Base-by-base conservation (phyloP, 2,888 invertebrate species). In the Platycnemis pennipes region DNA sequence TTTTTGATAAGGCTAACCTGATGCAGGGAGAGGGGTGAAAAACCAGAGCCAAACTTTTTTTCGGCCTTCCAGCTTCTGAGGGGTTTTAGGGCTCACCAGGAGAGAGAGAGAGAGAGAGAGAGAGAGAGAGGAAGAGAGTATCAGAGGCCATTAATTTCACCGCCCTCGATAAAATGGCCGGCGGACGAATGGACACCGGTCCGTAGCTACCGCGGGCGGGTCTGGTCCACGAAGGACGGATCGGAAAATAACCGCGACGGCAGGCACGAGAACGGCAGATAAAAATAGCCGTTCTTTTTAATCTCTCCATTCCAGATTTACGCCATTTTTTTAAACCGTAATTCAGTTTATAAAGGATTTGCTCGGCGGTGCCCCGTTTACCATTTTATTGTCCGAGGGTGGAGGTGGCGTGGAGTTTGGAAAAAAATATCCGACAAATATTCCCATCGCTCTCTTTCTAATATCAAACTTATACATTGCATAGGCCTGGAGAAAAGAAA, bases 1-100 rank as follows among this genome's bases (percentile, higher is more conserved):
- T 77, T 56, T 77, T 77, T 77, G 77, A 77, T 77, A 77, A 77
- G 77, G 77, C 31, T 77, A 77, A 77, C 77, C 77, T 77, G 77
- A n/a, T 31, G 77, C 37, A 37, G 77, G 77, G 37, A 37, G n/a
- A n/a, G n/a, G n/a, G 77, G 77, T 16, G 63, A 63, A 63, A 63
- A 26, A 63, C 26, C 63, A 63, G 63, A 63, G n/a, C 63, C 26
- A 31, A 77, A 77, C 11, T 11, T 77, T 77, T 77, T n/a, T 37
- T 77, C 37, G 77, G 77, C 31, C 77, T 77, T 77, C 77, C 37
- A 11, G 37, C 77, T 37, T 77, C 77, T 77, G 77, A 77, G 77
- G 77, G 77, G 8, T 77, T 77, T 37, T 77, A 77, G 37, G 37
- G 31, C 77, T 63, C 37, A 16, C 37, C 37, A 77, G 11, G 77